Conservation (phyloP, 1,140 invertebrate species). For the Hypsibius dujardini region DNA sequence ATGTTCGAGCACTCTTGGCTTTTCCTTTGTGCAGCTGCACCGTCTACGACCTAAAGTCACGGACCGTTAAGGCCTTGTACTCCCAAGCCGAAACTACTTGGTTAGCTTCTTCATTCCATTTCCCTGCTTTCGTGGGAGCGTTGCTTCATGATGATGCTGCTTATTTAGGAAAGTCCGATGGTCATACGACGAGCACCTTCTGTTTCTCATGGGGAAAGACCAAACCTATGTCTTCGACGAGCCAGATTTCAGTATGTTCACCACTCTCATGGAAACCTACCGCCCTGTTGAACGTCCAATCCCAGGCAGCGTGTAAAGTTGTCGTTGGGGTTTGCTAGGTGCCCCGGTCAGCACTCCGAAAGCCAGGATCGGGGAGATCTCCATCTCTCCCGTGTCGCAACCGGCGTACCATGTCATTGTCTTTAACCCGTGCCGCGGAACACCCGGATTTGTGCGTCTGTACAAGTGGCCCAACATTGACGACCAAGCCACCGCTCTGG, state of each 20-base stretch:
- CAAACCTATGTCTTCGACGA: conserved; percentile 4
- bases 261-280: too few species aligned
- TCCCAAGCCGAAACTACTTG: conserved; percentile 10
- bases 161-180: conserved; percentile 5
- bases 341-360: background rate
- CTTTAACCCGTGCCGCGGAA: background rate
- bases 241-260: background rate
- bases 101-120: background rate
- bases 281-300: background rate
- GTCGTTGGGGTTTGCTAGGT: background rate
- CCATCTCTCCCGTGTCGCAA: conserved; percentile 13
- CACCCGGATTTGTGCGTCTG: conserved; percentile 10
- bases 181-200: background rate
- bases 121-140: background rate
- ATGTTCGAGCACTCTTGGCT: too few species aligned
- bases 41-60: conserved; percentile 1
- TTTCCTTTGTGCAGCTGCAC: background rate
- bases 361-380: conserved; percentile 1
- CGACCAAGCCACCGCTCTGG: background rate
- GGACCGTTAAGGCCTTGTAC: conserved; percentile 11
- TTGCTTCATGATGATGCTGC: background rate
- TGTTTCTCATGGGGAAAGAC: conserved; percentile 13
- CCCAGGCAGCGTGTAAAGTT: background rate
- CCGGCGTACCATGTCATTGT: conserved; percentile 7
- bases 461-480: background rate